Base-by-base conservation (phyloP, 2,888 invertebrate species). In the Linnaemya vulpina region DNA sequence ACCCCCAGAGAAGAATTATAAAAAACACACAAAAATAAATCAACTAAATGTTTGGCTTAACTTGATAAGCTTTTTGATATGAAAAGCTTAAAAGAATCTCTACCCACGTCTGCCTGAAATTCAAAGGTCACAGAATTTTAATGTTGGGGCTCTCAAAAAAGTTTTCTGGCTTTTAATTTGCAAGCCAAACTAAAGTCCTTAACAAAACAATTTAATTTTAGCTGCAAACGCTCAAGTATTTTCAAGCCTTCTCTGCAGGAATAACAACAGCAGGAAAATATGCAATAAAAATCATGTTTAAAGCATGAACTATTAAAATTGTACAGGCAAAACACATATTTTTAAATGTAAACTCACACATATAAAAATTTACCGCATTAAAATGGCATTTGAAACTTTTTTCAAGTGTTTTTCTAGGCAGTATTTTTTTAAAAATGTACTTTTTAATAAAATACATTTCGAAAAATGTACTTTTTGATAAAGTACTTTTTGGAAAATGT, bases 261-360 rank as follows among this genome's bases (percentile, higher is more conserved):
- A 67, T 55, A 67, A 35, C 65, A 46, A 76, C 75, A 62, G 62
- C 62, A 22, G 22, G 17, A 65, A 75, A 65, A 43, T 75, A 43
- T 53, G 65, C 53, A 53, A 51, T 40, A 30, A 51, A 65, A 65
- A 46, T 10, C 8, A 38, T 10, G 17, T 3, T 8, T 22, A 67
- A 55, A 58, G n/a, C n/a, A n/a, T n/a, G n/a, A n/a, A n/a, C n/a
- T n/a, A n/a, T n/a, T n/a, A n/a, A n/a, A n/a, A n/a, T n/a, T n/a
- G n/a, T n/a, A n/a, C n/a, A n/a, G n/a, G n/a, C n/a, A n/a, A n/a
- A n/a, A n/a, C n/a, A n/a, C n/a, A 67, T 58, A 17, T 9, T 62
- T 60, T 0, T n/a, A 35, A 15, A 9, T 53, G 65, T 3, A 53
- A 53, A 38, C 38, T 22, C 11, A 49, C 49, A 49, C 13, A 35